Conservation (phyloP, 2,888 invertebrate genomes). For the Spilosoma lubricipeda region DNA sequence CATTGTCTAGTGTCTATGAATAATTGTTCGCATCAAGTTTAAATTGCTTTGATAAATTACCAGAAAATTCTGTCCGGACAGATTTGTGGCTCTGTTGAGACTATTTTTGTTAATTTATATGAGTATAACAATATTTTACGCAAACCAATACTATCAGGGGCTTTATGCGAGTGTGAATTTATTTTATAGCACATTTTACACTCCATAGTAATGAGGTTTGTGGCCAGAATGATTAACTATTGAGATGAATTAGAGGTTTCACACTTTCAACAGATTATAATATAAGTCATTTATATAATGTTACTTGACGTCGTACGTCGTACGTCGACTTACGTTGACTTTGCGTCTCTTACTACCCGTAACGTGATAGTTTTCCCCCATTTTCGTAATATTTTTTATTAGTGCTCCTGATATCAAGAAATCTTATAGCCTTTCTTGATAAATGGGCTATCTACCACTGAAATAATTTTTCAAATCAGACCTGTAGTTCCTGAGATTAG, state of each 20-base stretch:
- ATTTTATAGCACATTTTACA: background rate
- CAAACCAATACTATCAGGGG: background rate
- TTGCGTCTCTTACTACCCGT: too few species aligned
- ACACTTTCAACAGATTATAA: background rate
- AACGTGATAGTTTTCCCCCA: too few species aligned
- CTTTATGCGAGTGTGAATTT: background rate
- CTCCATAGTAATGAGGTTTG: background rate
- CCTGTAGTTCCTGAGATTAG: too few species aligned
- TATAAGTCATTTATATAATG: too few species aligned
- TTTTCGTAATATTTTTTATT: too few species aligned
- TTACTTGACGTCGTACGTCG: too few species aligned
- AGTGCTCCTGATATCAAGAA: too few species aligned
- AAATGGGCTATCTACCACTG: too few species aligned
- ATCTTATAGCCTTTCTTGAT: too few species aligned
- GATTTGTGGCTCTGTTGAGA: constrained; percentile 12
- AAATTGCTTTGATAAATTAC: constrained; percentile 11
- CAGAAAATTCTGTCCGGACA: constrained; percentile 10
- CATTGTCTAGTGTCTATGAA: constrained; percentile 1
- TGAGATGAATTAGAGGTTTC: background rate
- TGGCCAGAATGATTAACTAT: background rate
- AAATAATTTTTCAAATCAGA: too few species aligned
- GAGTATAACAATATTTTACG: background rate
- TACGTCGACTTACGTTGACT: too few species aligned
- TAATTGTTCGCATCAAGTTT: constrained; percentile 4
- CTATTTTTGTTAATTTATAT: constrained; percentile 7